Percentiles rank a stretch among this genome's conserved stretches.
Evolutionary conservation across 2,797 vertebrate species (phyloP).

Genomic region (Peromyscus melanophrys): DNA sequence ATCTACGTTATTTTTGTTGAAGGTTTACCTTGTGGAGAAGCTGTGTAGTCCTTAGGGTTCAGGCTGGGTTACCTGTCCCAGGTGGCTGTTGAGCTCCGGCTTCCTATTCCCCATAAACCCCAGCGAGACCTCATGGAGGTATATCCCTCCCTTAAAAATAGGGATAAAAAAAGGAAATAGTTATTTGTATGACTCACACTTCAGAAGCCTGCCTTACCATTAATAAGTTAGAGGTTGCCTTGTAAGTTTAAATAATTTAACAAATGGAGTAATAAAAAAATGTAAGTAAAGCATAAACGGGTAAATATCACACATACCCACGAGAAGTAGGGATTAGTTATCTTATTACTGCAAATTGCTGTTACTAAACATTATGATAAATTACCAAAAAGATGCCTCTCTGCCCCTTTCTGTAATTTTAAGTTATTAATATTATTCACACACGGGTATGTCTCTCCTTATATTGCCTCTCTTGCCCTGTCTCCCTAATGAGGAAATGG

Average conservation of each 20-base stretch:
- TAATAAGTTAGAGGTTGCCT: slow-evolving; percentile 81
- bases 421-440: slow-evolving; percentile 81
- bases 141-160: slow-evolving; percentile 44
- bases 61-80: background rate
- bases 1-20: slow-evolving; percentile 57
- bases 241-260: slow-evolving; percentile 84
- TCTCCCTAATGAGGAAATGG: slow-evolving; percentile 75
- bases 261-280: slow-evolving; percentile 79
- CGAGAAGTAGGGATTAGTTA: slow-evolving; percentile 80
- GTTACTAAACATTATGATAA: slow-evolving; percentile 78
- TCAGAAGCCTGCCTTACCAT: slow-evolving; percentile 64
- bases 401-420: slow-evolving; percentile 71
- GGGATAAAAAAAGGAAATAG: slow-evolving; percentile 42
- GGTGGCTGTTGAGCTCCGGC: background rate
- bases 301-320: slow-evolving; percentile 62
- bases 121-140: background rate
- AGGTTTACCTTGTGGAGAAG: slow-evolving; percentile 71
- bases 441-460: slow-evolving; percentile 52
- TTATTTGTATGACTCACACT: slow-evolving; percentile 70
- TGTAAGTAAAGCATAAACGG: slow-evolving; percentile 76
- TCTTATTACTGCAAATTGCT: slow-evolving; percentile 79
- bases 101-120: background rate
- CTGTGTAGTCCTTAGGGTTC: background rate
- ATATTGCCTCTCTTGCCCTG: slow-evolving; percentile 36
- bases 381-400: slow-evolving; percentile 72